These are phyloP conservation scores for Rotaria sp. DNA, from an alignment of 2,888 invertebrate species.

Conservation along the genomic window DNA sequence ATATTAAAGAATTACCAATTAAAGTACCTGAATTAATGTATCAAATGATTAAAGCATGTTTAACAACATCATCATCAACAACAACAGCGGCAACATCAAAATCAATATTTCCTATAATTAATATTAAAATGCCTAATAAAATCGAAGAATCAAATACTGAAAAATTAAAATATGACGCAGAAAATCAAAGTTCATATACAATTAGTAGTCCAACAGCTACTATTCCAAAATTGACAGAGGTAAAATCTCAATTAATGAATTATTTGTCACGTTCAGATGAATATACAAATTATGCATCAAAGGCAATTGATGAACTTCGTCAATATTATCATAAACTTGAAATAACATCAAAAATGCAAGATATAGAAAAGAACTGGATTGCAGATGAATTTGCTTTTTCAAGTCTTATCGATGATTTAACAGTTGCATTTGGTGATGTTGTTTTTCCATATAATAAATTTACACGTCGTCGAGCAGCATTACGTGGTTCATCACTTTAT, in stretches of 20 bases:
- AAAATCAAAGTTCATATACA: not conserved
- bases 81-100: not conserved
- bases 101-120: not conserved
- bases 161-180: not conserved
- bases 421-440: not conserved
- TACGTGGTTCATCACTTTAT: not conserved
- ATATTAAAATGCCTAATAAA: not conserved
- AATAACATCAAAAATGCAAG: not conserved
- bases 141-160: not conserved
- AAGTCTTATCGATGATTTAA: not conserved
- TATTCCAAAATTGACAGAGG: not conserved
- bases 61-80: no score
- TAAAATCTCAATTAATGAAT: not conserved
- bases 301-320: not conserved
- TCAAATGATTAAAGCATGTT: not conserved
- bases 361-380: not conserved
- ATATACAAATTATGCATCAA: not conserved
- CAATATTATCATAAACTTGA: not conserved
- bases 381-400: not conserved
- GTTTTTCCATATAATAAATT: not conserved
- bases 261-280: not conserved
- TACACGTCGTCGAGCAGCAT: constrained; percentile 4
- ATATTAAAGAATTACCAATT: not conserved
- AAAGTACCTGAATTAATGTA: not conserved
- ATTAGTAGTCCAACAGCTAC: not conserved